Conservation (phyloP, 2,797 vertebrate species). For the Orestias chungarensis region DNA sequence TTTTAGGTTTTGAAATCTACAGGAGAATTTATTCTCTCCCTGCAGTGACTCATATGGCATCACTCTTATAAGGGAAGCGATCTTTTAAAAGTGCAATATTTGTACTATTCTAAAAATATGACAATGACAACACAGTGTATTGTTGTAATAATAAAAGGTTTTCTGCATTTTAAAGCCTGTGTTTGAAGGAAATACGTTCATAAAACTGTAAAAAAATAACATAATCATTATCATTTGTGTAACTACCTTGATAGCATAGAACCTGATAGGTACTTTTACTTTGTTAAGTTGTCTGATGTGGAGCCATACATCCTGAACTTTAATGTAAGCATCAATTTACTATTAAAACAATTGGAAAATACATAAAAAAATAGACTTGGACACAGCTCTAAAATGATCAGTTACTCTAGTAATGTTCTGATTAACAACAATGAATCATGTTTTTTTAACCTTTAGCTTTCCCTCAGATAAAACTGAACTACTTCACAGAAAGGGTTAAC, state of each 20-base stretch:
- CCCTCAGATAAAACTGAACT: slow-evolving; percentile 18
- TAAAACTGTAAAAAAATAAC: no score
- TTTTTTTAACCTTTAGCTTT: not conserved
- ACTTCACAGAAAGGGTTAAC: slow-evolving; percentile 9
- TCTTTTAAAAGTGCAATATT: not conserved
- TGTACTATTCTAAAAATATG: not conserved
- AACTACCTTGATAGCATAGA: not conserved
- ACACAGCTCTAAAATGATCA: not conserved
- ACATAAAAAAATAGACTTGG: not conserved
- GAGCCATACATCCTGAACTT: not conserved
- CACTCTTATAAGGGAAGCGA: not conserved
- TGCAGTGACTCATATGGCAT: no score
- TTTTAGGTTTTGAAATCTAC: not conserved
- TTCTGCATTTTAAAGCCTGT: not conserved
- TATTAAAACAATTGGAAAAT: not conserved
- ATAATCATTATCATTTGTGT: no score
- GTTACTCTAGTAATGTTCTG: not conserved
- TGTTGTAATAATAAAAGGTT: not conserved
- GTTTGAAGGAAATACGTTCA: not conserved
- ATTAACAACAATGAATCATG: not conserved
- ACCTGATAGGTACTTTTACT: not conserved
- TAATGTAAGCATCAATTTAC: slow-evolving; percentile 1
- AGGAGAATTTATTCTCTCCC: not conserved
- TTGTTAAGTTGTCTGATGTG: no score
- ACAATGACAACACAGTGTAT: not conserved